phyloP scores from a whole-genome alignment of 2,888 invertebrate species.

The Acanthosepion esculentum region DNA sequence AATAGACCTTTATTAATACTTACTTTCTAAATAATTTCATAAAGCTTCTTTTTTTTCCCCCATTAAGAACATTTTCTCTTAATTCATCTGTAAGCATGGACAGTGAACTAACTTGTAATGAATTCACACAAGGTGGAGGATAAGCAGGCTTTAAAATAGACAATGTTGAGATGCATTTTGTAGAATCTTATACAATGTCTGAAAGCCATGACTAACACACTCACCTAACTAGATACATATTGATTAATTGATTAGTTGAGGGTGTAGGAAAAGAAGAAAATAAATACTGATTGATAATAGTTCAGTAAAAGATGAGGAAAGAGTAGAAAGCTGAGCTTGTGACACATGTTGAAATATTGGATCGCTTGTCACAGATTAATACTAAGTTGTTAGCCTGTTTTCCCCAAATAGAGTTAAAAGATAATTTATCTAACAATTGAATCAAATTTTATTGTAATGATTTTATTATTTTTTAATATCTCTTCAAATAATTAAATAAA shows the following conservation, averaged over 20 bases:
- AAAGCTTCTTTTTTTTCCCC: not conserved
- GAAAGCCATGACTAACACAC: not conserved
- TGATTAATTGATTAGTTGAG: not conserved
- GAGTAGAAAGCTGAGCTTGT: not conserved
- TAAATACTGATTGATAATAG: not conserved
- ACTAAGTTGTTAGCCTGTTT: too few species aligned
- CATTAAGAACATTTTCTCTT: not conserved
- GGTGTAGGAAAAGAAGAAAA: not conserved
- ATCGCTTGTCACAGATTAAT: too few species aligned
- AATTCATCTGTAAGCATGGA: not conserved
- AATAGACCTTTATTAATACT: not conserved
- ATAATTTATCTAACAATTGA: too few species aligned
- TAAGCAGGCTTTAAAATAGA: not conserved
- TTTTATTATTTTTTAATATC: too few species aligned
- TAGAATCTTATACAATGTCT: not conserved
- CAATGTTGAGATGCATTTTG: not conserved
- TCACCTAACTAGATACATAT: not conserved
- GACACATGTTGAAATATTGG: too few species aligned
- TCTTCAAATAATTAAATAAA: too few species aligned
- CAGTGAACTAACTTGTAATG: not conserved
- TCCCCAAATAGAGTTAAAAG: too few species aligned
- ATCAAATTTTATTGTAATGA: too few species aligned
- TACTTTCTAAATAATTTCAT: not conserved
- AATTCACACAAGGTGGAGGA: too few species aligned
- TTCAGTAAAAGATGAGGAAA: not conserved